These are phyloP conservation scores for Scaptomyza montana DNA, from an alignment of 1,140 invertebrate genomes.

Conservation along the genomic window DNA sequence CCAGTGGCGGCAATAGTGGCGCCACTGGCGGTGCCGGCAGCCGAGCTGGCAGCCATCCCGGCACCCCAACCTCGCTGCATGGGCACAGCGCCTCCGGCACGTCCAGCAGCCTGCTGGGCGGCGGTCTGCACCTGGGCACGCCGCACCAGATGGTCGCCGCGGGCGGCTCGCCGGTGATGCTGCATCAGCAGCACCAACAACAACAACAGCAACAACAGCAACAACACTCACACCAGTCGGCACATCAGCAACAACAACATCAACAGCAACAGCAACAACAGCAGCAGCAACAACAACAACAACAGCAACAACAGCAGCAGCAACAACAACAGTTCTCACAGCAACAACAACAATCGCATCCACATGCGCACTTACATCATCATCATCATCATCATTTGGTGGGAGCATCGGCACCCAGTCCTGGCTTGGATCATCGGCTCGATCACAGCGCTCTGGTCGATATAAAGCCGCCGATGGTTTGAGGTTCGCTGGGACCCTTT, in stretches of 20 bases:
- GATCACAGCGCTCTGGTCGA: conserved; percentile 74
- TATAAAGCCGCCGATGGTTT: conserved; percentile 83
- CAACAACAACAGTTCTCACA: conserved; percentile 72
- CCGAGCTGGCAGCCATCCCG: conserved; percentile 82
- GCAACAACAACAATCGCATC: conserved; percentile 57
- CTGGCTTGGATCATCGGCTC: conserved; percentile 65
- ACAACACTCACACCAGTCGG: conserved; percentile 34
- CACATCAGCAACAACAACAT: conserved; percentile 45
- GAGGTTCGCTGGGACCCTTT: conserved; percentile 83
- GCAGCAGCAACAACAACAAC: conserved; percentile 43
- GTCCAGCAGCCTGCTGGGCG: conserved; percentile 68
- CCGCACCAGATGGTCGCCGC: conserved; percentile 82
- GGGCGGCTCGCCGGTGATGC: conserved; percentile 82
- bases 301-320: conserved; percentile 60
- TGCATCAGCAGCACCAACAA: conserved; percentile 76
- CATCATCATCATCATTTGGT: conserved; percentile 77
- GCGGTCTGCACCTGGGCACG: conserved; percentile 77
- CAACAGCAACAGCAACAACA: conserved; percentile 41
- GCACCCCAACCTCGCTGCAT: conserved; percentile 80
- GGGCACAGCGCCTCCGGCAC: conserved; percentile 71
- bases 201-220: conserved; percentile 43
- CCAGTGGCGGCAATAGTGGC: conserved; percentile 9
- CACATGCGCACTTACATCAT: conserved; percentile 74
- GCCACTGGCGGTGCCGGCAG: conserved; percentile 59
- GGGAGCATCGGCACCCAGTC: conserved; percentile 66